Base-by-base conservation (phyloP, 2,113 vertebrate species). In the Lipotes vexillifer region DNA sequence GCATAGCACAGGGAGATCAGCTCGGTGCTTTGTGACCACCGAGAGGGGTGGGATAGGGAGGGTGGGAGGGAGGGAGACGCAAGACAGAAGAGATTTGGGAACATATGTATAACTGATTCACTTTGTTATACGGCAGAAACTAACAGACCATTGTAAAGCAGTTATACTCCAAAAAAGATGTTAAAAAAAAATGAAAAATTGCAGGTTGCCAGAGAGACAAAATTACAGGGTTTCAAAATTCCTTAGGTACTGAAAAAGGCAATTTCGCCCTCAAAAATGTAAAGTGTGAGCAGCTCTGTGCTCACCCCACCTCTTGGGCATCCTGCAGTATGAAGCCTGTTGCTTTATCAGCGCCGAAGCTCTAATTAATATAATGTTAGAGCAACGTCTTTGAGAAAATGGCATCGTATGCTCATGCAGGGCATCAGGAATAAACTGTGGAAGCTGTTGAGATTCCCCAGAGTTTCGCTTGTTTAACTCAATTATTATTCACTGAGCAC, bases 161-260 rank as follows among this genome's bases (percentile, higher is more conserved):
- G 15, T 49, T 49, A 15, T 49, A 49, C 49, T 15, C 49, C 49
- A 49, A 49, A 15, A 49, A 5, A 49, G 49, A 49, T 49, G 49
- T 49, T 71, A 94, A 72, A 93, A 82, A 93, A 88, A 97, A 97
- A 88, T 86, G 91, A 71, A 86, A 96, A 95, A 97, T 96, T 86
- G 27, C 27, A 46, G 82, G 88, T 86, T 97, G 88, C 91, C 68
- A 87, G 36, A 86, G 66, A 95, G 49, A 81, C 31, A 68, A 89
- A 97, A 98, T 97, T 97, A 72, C 85, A 97, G 93, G 94, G 66
- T 93, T 97, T 88, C 71, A 27, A 69, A 90, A 49, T 61, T 88
- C 38, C 7, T 38, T 74, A n/a, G 82, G 78, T 80, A 25, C 71
- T 10, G 31, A 41, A 78, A 72, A 88, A 91, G 82, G 72, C 95